Percentiles rank a stretch among this genome's conserved stretches.
These are phyloP conservation scores for Ormyrus thymus DNA, from an alignment of 2,888 invertebrate genomes.

Conservation along the genomic window DNA sequence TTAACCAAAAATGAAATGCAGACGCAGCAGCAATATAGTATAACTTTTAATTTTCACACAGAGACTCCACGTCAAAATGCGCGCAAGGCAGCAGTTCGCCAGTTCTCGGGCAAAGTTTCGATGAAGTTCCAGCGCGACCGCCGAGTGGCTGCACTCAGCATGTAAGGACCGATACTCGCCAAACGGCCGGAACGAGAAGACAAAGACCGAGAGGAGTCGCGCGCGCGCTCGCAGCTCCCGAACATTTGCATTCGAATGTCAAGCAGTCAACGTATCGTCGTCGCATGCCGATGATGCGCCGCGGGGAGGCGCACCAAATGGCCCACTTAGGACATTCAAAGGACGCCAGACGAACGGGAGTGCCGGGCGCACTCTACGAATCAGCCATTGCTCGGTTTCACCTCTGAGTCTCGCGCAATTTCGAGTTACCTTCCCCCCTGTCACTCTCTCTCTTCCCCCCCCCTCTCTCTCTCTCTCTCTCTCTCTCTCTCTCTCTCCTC, in stretches of 20 bases:
- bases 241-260: conserved; percentile 40
- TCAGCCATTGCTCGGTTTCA: not conserved
- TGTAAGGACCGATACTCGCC: too few species aligned
- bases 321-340: conserved; percentile 43
- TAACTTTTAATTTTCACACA: too few species aligned
- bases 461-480: not conserved
- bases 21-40: too few species aligned
- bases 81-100: too few species aligned
- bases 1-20: too few species aligned
- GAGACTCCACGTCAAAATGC: too few species aligned
- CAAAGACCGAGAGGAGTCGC: not conserved
- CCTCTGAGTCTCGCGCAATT: not conserved
- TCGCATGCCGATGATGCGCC: not conserved
- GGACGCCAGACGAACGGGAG: conserved; percentile 23
- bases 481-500: not conserved
- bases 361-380: conserved; percentile 20
- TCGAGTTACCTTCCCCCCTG: not conserved
- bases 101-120: too few species aligned
- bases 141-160: too few species aligned
- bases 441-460: not conserved
- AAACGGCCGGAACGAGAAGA: not conserved
- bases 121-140: too few species aligned
- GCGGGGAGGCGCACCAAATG: conserved; percentile 19
- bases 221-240: not conserved
- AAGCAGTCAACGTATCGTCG: conserved; percentile 17